phyloP scores from a whole-genome alignment of 2,113 vertebrate species.

The Hucho hucho region DNA sequence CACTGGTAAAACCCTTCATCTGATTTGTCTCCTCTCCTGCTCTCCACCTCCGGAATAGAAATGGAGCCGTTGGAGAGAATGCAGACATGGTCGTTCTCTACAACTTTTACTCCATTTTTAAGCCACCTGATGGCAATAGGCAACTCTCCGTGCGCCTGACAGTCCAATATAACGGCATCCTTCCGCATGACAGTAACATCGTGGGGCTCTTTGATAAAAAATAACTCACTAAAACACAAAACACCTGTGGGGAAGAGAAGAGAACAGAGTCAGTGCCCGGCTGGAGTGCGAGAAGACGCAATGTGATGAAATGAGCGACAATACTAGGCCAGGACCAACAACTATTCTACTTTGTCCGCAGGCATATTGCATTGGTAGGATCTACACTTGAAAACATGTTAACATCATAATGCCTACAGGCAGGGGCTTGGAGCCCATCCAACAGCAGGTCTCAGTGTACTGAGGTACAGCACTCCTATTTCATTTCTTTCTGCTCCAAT shows the following conservation, averaged over 20 bases:
- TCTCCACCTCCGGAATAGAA: conserved; percentile 87
- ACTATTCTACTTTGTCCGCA: conserved; percentile 29
- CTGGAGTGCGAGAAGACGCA: not conserved
- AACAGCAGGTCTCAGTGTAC: conserved; percentile 25
- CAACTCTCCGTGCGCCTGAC: conserved; percentile 89
- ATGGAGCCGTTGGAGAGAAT: conserved; percentile 86
- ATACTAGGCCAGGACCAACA: not conserved
- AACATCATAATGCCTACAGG: not conserved
- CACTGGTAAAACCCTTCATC: conserved; percentile 96
- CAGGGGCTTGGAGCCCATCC: conserved; percentile 12
- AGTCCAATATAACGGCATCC: conserved; percentile 86
- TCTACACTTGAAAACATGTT: not conserved
- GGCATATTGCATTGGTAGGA: conserved; percentile 13
- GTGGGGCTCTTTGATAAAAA: conserved; percentile 89
- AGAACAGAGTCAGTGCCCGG: conserved; percentile 4
- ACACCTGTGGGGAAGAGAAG: conserved; percentile 70
- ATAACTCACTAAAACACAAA: conserved; percentile 89
- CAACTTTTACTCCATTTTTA: conserved; percentile 84
- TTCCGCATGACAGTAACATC: conserved; percentile 83
- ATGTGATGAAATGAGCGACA: not conserved
- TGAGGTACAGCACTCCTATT: conserved; percentile 39
- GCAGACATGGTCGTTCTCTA: conserved; percentile 84
- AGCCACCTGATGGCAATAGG: conserved; percentile 88
- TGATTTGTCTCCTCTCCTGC: conserved; percentile 82
- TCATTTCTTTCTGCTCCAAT: conserved; percentile 36